Conservation (phyloP, 2,888 invertebrate species). For the Campoplex capitator region DNA sequence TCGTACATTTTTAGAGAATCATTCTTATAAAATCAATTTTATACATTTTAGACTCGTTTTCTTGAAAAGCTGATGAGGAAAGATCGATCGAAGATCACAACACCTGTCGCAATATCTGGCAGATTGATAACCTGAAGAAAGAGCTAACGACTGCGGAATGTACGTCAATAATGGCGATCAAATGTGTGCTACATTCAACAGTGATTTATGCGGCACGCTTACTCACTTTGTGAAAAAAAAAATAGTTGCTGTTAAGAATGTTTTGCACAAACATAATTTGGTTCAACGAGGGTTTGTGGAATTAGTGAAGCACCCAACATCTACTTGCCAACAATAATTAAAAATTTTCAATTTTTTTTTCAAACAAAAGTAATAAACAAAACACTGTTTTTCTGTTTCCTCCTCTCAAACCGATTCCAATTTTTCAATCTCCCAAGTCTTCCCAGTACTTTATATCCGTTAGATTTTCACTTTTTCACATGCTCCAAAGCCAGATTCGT, state of each 20-base stretch:
- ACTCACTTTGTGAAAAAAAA: not conserved
- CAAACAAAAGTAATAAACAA: no score
- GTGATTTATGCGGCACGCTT: not conserved
- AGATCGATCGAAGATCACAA: not conserved
- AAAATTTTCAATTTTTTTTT: not conserved
- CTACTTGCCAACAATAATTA: not conserved
- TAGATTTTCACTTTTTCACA: not conserved
- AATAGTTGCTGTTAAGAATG: not conserved
- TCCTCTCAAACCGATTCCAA: no score
- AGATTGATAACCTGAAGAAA: not conserved
- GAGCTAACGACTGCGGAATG: not conserved
- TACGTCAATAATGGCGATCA: not conserved
- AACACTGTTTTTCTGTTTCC: no score
- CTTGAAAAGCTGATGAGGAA: not conserved
- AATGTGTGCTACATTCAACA: not conserved
- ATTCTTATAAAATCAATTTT: not conserved
- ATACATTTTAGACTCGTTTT: not conserved
- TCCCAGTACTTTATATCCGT: not conserved
- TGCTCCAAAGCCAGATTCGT: no score
- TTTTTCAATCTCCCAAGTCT: no score
- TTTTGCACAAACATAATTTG: no score
- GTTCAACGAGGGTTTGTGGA: not conserved
- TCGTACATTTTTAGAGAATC: not conserved
- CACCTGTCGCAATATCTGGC: constrained; percentile 3
- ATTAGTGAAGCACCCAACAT: not conserved